A percentile compares a stretch with the other conserved stretches of the same genome.
These are phyloP conservation scores for Lasiurus cinereus DNA, from an alignment of 2,113 vertebrate genomes.

Conservation along the genomic window DNA sequence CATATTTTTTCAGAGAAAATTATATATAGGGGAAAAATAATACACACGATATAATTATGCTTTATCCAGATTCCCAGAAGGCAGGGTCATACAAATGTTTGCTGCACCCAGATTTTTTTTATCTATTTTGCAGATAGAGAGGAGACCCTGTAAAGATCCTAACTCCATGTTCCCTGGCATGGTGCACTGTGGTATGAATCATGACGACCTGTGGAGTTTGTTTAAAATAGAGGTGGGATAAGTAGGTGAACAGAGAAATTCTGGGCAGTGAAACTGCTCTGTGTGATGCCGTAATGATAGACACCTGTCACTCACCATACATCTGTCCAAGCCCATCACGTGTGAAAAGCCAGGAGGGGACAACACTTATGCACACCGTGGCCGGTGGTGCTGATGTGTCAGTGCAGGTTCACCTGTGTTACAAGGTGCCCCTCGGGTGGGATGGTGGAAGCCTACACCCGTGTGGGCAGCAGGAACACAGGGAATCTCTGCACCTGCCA, in stretches of 20 bases:
- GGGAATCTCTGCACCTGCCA: background rate
- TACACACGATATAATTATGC: background rate
- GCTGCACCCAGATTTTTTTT: background rate
- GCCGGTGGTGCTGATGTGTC: background rate
- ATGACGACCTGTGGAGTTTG: no score
- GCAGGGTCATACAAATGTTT: background rate
- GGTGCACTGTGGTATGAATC: background rate
- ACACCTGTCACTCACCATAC: background rate
- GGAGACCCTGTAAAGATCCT: background rate
- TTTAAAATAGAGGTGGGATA: background rate
- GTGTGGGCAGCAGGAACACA: no score
- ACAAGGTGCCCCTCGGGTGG: no score
- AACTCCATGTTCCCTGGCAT: background rate
- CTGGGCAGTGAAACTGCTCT: background rate
- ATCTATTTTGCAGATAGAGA: background rate
- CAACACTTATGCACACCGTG: no score
- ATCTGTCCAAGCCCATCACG: background rate
- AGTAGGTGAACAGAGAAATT: background rate
- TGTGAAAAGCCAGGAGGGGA: background rate
- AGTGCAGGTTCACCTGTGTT: background rate
- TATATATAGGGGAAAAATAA: background rate
- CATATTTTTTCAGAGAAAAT: conserved; percentile 27
- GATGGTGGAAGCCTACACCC: accelerated
- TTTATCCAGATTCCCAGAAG: background rate
- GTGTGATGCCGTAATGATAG: no score